Evolutionary conservation across 2,797 vertebrate species (phyloP), one percentile per base, ranked within the genome.

Genomic region (Sebastes umbrosus): DNA sequence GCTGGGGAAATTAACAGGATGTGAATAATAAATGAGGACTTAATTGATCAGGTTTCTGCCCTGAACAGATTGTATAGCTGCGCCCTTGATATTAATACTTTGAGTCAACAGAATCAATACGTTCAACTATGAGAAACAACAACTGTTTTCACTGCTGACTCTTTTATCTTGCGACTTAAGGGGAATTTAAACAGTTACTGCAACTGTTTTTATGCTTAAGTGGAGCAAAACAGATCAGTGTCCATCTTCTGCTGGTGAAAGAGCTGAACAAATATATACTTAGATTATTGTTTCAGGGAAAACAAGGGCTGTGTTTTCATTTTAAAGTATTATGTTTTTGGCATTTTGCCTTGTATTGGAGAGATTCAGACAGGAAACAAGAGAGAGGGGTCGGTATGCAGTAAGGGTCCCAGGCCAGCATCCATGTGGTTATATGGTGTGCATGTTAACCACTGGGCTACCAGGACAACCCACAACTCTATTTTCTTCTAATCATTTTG

Each of bases 21-120:
- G 79, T 93, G 86, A 94, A 94, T 92, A 85, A 92, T 93, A 86
- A 83, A 93, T 94, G 88, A 91, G 82, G 76, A 74, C 73, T 86
- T 90, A 91, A 94, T 93, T 93, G 90, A 93, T 94, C 82, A 85
- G 74, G 74, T 55, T 65, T 84, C 62, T 85, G 73, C 68, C 36
- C 78, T 73, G 76, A 63, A 80, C 74, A 86, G 83, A 92, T 89
- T 90, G 84, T 82, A 63, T 92, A 74, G 80, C 88, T 65, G 67
- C 12, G 59, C 69, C 83, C 77, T 83, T 88, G 90, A 84, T 92
- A 90, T 88, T 90, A 90, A 94, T 92, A 88, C 87, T 84, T 86
- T 73, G 36, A 87, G 87, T 83, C 74, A 83, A 90, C 89, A 83
- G 75, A 87, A 92, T 94, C 91, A 85, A 82, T 92, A 83, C 5